Evolutionary conservation across 2,888 invertebrate species (phyloP), one percentile per base, ranked within the genome.

Genomic region (Sympetrum striolatum): DNA sequence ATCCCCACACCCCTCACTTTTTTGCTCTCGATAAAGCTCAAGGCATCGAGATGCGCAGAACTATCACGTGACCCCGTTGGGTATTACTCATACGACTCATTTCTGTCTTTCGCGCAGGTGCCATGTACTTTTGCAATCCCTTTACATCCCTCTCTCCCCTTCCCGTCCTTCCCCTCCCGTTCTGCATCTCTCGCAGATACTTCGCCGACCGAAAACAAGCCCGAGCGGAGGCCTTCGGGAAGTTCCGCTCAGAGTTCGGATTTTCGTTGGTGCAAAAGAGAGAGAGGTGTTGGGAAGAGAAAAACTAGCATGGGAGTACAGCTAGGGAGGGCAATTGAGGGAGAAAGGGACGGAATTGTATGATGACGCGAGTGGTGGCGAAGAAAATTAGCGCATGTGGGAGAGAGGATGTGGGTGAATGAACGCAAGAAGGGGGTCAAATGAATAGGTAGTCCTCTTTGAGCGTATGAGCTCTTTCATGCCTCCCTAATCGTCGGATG

Each of bases 241-340:
- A 8, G 1, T 37, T 86, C 39, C 86, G 86, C 22, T n/a, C 10
- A 31, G 86, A 37, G n/a, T 35, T 86, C 86, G 86, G 86, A 35
- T 86, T 86, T 60, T 86, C 86, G 60, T 58, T 60, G 35, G 86
- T 39, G 86, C 60, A 86, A 37, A 86, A 37, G 86, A 60, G 86
- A 37, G 58, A 82, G 60, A 31, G 35, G 35, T 37, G 60, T n/a
- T 22, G 37, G 60, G 60, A 1, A 22, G 22, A 64, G 64, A 64
- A 44, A 44, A 44, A 53, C 53, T 53, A 53, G 44, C 44, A 44
- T 44, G 44, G 44, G 10, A 18, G 18, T 18, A 53, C 53, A 53
- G 81, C 53, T 53, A 82, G 37, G 53, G 82, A 53, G 82, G 37
- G 60, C 58, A 60, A 64, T 22, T 22, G 60, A 64, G 86, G 14